Conservation (phyloP, 2,113 vertebrate species). For the Tupaia chinensis region DNA sequence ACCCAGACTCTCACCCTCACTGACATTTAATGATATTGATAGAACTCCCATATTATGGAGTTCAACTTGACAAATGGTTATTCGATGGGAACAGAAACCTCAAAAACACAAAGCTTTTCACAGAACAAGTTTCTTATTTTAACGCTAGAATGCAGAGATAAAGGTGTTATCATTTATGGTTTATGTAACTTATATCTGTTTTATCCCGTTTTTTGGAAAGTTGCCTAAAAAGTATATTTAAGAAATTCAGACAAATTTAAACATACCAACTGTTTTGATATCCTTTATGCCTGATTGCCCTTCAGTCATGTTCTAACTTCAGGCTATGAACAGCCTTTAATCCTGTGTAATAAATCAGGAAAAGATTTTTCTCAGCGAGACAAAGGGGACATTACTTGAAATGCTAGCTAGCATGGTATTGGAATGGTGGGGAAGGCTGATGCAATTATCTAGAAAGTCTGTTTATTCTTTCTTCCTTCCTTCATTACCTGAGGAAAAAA, state of each 20-base stretch:
- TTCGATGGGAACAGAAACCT: background rate
- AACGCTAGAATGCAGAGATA: background rate
- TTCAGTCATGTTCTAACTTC: conserved; percentile 39
- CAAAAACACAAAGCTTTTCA: background rate
- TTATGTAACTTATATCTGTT: background rate
- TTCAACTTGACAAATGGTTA: conserved; percentile 8
- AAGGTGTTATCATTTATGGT: background rate
- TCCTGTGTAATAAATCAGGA: conserved; percentile 63
- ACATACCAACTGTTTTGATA: background rate
- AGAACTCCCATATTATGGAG: background rate
- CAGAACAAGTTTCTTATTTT: background rate
- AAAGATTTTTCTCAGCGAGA: conserved; percentile 68
- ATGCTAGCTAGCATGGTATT: background rate
- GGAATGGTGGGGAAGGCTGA: background rate
- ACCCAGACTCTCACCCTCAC: background rate
- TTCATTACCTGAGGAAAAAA: background rate
- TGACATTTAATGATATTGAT: background rate
- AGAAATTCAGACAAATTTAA: conserved; percentile 45
- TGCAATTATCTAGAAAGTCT: conserved; percentile 35
- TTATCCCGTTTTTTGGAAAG: background rate
- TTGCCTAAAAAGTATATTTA: background rate
- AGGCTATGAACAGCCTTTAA: conserved; percentile 24
- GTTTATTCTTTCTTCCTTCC: conserved; percentile 48
- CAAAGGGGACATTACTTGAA: conserved; percentile 65
- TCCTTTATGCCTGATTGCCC: background rate